Base-by-base conservation (phyloP, 2,797 vertebrate genomes). In the Taenioides sp. region DNA sequence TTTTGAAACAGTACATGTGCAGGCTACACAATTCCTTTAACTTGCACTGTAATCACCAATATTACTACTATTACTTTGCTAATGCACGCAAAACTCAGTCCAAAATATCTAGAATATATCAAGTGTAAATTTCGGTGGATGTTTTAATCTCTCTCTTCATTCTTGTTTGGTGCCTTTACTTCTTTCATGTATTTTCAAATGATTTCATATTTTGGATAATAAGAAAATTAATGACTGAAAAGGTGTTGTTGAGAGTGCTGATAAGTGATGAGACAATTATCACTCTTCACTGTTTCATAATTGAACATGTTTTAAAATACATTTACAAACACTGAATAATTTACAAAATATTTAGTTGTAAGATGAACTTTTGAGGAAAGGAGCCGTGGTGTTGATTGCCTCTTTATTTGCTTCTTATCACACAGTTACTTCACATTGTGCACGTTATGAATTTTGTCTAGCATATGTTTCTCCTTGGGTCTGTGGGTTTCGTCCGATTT, bases 211-310 rank as follows among this genome's bases (percentile, higher is more conserved):
- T 63, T 63, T 62, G 27, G 61, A 14, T 25, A 1, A 16, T 22
- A 47, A 49, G 40, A 65, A 49, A 65, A 65, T 49, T 0, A 25
- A 49, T 18, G 43, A 27, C 1, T 16, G 37, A 27, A 64, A 65
- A n/a, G 40, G 60, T 63, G 60, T 40, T 40, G 22, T 23, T 22
- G 20, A 65, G 43, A 25, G 47, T 27, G 43, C 49, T 65, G 64
- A 50, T 50, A 23, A 23, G 22, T n/a, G 62, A 40, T 47, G 62
- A 23, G 34, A 22, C 64, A 65, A 50, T 65, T 65, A 65, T 65
- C 64, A 65, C 23, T 23, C 23, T 28, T 59, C 43, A 27, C 40
- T 27, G 40, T 47, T 27, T 65, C 23, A 23, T 50, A 47, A 65
- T 23, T 10, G 6, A 65, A 50, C 25, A n/a, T 14, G 43, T 49